phyloP scores from a whole-genome alignment of 2,797 vertebrate genomes.

The Chaetodon trifasciatus region DNA sequence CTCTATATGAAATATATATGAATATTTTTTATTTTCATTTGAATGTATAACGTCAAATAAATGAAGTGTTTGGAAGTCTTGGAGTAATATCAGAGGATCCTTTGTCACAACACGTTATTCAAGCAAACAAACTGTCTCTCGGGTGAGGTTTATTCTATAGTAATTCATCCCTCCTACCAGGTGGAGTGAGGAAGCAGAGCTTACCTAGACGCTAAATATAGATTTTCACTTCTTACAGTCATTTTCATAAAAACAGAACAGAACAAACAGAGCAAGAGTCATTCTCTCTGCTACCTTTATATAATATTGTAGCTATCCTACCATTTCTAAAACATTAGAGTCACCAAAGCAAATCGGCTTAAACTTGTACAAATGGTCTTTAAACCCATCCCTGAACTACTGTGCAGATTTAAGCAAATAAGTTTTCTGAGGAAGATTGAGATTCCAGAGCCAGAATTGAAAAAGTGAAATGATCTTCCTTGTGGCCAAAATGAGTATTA shows the following conservation, averaged over 20 bases:
- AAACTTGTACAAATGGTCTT: background rate
- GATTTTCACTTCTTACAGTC: background rate
- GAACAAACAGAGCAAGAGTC: background rate
- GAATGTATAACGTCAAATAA: slow-evolving; percentile 87
- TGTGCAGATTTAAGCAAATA: background rate
- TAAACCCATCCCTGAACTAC: background rate
- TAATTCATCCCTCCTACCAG: background rate
- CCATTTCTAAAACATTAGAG: background rate
- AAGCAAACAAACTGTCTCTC: background rate
- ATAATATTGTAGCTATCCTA: background rate
- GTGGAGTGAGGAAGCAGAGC: background rate
- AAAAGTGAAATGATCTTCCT: too few species aligned
- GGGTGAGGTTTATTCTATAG: background rate
- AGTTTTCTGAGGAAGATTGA: too few species aligned
- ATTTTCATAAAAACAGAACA: background rate
- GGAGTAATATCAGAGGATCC: background rate
- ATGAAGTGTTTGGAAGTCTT: slow-evolving; percentile 83
- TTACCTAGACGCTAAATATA: background rate
- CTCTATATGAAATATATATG: slow-evolving; percentile 84
- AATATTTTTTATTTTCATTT: slow-evolving; percentile 87
- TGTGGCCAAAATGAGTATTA: too few species aligned
- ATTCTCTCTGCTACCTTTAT: too few species aligned
- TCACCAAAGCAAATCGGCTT: background rate
- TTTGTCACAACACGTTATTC: background rate
- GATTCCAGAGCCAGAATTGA: too few species aligned